These are phyloP conservation scores for Lordiphosa stackelbergi DNA, from an alignment of 1,140 invertebrate genomes.

Conservation along the genomic window DNA sequence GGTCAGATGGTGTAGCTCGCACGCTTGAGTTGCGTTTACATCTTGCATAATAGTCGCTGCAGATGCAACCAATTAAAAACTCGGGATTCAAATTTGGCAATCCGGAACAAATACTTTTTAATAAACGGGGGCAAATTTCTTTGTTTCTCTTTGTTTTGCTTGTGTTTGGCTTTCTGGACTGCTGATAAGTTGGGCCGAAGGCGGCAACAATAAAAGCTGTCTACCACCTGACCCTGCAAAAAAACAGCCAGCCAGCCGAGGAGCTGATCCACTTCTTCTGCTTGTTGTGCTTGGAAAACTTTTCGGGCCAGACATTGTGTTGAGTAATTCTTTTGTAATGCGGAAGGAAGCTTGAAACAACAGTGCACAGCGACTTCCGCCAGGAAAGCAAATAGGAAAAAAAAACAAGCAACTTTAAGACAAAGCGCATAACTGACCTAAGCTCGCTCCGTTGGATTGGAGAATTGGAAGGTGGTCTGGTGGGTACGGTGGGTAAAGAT, in stretches of 20 bases:
- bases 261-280: constrained; percentile 12
- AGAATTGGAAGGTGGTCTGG: constrained; percentile 4
- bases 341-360: constrained; percentile 67
- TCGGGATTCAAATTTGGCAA: too few relatives aligned
- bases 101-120: too few relatives aligned
- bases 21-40: neutral
- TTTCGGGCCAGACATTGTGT: constrained; percentile 57
- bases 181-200: neutral
- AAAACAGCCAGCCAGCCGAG: neutral
- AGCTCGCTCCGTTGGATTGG: constrained; percentile 20
- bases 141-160: constrained; percentile 4
- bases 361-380: constrained; percentile 53
- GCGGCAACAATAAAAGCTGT: neutral
- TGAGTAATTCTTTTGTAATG: constrained; percentile 74
- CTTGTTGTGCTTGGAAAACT: constrained; percentile 34
- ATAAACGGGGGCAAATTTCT: neutral
- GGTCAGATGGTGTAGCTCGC: constrained; percentile 6
- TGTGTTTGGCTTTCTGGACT: neutral
- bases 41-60: neutral
- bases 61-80: neutral
- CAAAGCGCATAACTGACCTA: constrained; percentile 60
- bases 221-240: constrained; percentile 6
- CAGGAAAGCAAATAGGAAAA: constrained; percentile 3
- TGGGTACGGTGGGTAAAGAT: constrained; percentile 31
- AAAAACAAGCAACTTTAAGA: constrained; percentile 52